These are phyloP conservation scores for Oreohelix idahoensis DNA, from an alignment of 1,140 invertebrate species.

Conservation along the genomic window DNA sequence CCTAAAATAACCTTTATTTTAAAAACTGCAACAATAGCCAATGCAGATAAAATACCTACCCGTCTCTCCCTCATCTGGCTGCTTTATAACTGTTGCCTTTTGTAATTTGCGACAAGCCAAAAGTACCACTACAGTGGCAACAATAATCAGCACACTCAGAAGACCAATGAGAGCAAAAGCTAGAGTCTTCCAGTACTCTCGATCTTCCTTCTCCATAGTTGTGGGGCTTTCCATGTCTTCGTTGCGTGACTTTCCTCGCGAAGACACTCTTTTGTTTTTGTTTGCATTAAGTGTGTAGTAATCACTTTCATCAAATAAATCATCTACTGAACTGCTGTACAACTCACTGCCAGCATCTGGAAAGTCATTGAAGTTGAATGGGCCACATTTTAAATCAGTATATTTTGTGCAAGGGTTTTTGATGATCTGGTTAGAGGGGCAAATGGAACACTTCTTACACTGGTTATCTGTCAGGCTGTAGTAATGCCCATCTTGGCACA, in stretches of 20 bases:
- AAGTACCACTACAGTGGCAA: slow-evolving; percentile 47
- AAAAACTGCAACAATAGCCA: neutral
- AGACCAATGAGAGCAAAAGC: slow-evolving; percentile 55
- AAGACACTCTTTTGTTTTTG: neutral
- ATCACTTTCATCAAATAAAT: neutral
- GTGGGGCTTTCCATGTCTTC: slow-evolving; percentile 8
- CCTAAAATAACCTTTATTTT: too few species aligned
- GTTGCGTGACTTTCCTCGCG: neutral
- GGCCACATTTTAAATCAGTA: slow-evolving; percentile 46
- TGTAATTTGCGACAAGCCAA: slow-evolving; percentile 50
- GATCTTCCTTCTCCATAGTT: slow-evolving; percentile 46
- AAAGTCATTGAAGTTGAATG: slow-evolving; percentile 45
- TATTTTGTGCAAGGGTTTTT: slow-evolving; percentile 42
- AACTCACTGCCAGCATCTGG: neutral
- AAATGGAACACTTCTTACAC: slow-evolving; percentile 44
- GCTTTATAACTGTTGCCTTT: slow-evolving; percentile 33
- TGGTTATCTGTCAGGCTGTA: neutral
- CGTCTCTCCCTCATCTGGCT: slow-evolving; percentile 45
- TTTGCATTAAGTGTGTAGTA: neutral
- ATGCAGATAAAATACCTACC: neutral
- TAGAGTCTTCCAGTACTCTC: slow-evolving; percentile 51
- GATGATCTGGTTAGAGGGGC: slow-evolving; percentile 52
- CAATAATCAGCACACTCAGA: slow-evolving; percentile 48
- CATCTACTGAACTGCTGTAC: neutral
- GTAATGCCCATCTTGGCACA: slow-evolving; percentile 20